These are phyloP conservation scores for Aelia acuminata DNA, from an alignment of 2,888 invertebrate species.

Conservation along the genomic window DNA sequence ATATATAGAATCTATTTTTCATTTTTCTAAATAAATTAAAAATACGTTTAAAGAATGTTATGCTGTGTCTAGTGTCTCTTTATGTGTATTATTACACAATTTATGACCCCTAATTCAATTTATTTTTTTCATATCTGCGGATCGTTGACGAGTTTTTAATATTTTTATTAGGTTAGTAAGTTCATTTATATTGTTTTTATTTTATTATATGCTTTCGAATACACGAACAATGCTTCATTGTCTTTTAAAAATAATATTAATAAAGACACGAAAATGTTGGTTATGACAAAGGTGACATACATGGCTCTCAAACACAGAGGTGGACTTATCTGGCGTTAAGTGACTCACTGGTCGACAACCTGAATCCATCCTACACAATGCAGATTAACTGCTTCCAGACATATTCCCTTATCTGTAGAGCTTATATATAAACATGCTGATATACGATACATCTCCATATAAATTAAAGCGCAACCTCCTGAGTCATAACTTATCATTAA, in stretches of 20 bases:
- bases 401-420: conserved; percentile 1
- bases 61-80: no score
- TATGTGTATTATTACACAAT: no score
- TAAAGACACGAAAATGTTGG: not conserved
- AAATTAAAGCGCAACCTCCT: not conserved
- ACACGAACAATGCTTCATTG: not conserved
- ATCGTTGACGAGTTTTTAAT: no score
- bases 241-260: not conserved
- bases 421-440: conserved; percentile 1
- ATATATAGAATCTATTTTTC: no score
- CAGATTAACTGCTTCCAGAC: conserved; percentile 9
- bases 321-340: not conserved
- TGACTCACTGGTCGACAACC: conserved; percentile 45
- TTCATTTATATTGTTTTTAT: no score
- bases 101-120: no score
- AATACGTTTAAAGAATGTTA: no score
- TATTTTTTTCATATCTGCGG: no score
- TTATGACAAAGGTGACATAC: not conserved
- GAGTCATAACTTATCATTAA: not conserved
- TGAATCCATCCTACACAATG: conserved; percentile 21
- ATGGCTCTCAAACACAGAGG: not conserved
- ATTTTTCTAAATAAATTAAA: no score
- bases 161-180: no score
- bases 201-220: not conserved
- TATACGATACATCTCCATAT: not conserved